Percentiles rank a stretch among this genome's conserved stretches.
These are phyloP conservation scores for Morinoia aosen DNA, from an alignment of 2,888 invertebrate species.

Conservation along the genomic window DNA sequence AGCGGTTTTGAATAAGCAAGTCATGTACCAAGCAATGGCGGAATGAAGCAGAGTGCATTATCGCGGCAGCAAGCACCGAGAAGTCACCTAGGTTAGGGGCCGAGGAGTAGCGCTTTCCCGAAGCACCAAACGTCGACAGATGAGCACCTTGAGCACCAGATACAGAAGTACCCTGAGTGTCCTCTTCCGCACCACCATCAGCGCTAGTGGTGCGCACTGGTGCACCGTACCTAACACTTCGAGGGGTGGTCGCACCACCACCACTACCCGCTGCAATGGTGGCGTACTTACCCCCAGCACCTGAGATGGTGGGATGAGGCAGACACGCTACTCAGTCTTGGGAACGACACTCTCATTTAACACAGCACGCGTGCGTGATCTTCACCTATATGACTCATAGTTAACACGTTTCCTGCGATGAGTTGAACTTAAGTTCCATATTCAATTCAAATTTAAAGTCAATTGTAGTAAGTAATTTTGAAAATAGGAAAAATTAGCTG, in stretches of 20 bases:
- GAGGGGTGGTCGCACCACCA: not conserved
- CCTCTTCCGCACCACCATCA: constrained; percentile 56
- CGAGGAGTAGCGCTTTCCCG: constrained; percentile 83
- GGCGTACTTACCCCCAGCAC: constrained; percentile 28
- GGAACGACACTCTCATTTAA: not conserved
- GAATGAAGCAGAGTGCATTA: not conserved
- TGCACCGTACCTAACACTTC: constrained; percentile 1
- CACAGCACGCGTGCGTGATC: too few species aligned
- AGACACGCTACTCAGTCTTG: not conserved
- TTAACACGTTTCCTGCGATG: too few species aligned
- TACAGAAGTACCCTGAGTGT: constrained; percentile 73
- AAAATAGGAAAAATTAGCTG: too few species aligned
- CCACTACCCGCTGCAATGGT: not conserved
- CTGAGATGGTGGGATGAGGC: not conserved
- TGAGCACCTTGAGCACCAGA: constrained; percentile 79
- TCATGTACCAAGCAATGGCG: not conserved
- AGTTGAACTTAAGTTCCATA: too few species aligned
- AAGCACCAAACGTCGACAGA: constrained; percentile 71
- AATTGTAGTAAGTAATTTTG: too few species aligned
- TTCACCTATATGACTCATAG: too few species aligned
- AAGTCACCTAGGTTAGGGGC: constrained; percentile 84
- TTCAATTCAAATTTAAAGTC: too few species aligned
- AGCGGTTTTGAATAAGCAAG: not conserved
- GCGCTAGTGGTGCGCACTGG: constrained; percentile 1
- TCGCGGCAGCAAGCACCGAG: not conserved